Conservation (phyloP, 1,140 invertebrate genomes). For the Tetramorium parvispinum region DNA sequence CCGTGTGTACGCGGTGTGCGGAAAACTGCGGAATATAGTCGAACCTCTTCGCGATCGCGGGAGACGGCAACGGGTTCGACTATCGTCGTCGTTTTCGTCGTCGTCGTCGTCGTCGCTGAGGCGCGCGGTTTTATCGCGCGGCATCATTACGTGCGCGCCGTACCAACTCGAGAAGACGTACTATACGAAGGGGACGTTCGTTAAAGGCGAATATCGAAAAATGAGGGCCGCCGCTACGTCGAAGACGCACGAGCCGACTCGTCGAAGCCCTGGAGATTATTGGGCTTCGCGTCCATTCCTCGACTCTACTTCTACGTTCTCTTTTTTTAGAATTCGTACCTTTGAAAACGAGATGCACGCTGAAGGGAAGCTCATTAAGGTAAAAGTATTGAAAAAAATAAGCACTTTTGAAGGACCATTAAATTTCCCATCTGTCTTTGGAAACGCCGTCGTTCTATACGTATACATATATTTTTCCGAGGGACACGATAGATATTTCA, state of each 20-base stretch:
- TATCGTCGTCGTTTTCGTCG: background rate
- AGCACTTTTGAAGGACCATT: background rate
- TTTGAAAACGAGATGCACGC: background rate
- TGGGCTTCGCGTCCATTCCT: conserved; percentile 21
- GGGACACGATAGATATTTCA: background rate
- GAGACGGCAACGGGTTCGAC: conserved; percentile 5
- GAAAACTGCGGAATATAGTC: conserved; percentile 62
- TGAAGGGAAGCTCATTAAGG: conserved; percentile 6
- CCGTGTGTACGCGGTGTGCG: conserved; percentile 54
- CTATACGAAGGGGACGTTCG: conserved; percentile 55
- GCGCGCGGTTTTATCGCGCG: conserved; percentile 60
- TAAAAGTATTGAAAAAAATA: conserved; percentile 37
- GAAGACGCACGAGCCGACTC: conserved; percentile 23
- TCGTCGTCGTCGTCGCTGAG: conserved; percentile 6
- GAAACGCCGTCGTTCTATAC: background rate
- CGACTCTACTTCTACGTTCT: background rate
- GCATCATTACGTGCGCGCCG: conserved; percentile 58
- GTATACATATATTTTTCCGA: background rate
- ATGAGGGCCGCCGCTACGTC: conserved; percentile 26
- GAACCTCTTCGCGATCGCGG: conserved; percentile 35
- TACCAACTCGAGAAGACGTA: conserved; percentile 55
- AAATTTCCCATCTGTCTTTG: background rate
- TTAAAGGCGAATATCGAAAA: conserved; percentile 61
- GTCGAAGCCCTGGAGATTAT: conserved; percentile 13
- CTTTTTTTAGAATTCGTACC: background rate